These are phyloP conservation scores for Cheilosia vernalis DNA, from an alignment of 2,888 invertebrate genomes.

Conservation along the genomic window DNA sequence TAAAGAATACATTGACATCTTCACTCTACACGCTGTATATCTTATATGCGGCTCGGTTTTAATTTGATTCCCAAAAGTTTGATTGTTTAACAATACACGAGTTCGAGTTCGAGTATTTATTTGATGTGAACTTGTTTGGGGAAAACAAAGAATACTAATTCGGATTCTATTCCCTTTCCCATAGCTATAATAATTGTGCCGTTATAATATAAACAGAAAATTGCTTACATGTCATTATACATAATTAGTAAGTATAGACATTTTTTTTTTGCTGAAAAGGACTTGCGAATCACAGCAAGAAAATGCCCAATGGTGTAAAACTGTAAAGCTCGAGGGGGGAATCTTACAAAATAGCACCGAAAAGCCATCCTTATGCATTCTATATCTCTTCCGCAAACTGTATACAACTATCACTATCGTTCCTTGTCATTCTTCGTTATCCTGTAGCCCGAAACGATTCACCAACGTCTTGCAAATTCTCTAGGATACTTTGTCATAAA, in stretches of 20 bases:
- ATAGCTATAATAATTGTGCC: too few species aligned
- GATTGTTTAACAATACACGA: too few species aligned
- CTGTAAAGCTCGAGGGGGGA: slow-evolving; percentile 1
- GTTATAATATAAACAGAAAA: neutral
- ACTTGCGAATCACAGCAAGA: slow-evolving; percentile 1
- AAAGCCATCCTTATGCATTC: slow-evolving; percentile 18
- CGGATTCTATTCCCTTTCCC: too few species aligned
- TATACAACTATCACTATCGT: slow-evolving; percentile 4
- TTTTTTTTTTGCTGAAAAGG: slow-evolving; percentile 11
- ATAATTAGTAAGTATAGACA: neutral
- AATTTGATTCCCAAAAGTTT: too few species aligned
- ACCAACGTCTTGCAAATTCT: slow-evolving; percentile 57
- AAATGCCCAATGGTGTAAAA: neutral
- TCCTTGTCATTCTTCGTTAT: slow-evolving; percentile 44
- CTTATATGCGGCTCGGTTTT: too few species aligned
- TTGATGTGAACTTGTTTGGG: neutral
- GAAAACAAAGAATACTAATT: neutral
- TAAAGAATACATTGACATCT: too few species aligned
- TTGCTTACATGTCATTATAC: slow-evolving; percentile 38
- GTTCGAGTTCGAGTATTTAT: too few species aligned
- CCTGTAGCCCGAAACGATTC: slow-evolving; percentile 46
- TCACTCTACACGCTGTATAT: too few species aligned
- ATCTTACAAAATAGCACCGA: slow-evolving; percentile 17
- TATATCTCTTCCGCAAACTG: slow-evolving; percentile 27
- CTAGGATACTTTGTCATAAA: slow-evolving; percentile 55